Evolutionary conservation across 2,888 invertebrate species (phyloP).

Genomic region (Cryptus viduatorius): DNA sequence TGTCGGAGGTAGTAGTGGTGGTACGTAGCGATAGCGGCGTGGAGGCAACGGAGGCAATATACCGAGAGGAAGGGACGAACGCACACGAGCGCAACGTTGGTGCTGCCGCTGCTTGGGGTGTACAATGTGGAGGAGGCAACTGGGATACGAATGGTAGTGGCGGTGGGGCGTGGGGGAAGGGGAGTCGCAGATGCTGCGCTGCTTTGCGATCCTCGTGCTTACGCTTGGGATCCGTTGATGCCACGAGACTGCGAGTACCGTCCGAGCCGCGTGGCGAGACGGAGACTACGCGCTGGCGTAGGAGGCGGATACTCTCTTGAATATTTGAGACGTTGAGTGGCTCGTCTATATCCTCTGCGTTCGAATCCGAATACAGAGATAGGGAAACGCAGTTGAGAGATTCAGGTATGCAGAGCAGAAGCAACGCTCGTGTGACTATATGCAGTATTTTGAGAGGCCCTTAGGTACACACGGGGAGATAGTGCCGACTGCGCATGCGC

Average conservation of each 20-base stretch:
- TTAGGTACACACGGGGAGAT: conserved; percentile 9
- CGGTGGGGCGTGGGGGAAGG: conserved; percentile 17
- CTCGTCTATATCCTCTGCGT: conserved; percentile 46
- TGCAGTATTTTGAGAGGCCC: conserved; percentile 19
- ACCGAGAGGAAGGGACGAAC: conserved; percentile 56
- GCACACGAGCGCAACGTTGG: conserved; percentile 55
- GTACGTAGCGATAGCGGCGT: conserved; percentile 47
- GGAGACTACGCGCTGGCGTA: background rate
- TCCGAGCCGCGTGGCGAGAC: conserved; percentile 31
- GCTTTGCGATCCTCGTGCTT: conserved; percentile 44
- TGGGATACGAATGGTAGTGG: conserved; percentile 56
- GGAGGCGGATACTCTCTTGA: conserved; percentile 68
- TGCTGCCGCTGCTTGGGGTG: conserved; percentile 46
- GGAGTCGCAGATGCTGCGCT: conserved; percentile 59
- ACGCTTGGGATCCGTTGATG: conserved; percentile 9
- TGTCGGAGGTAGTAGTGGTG: conserved; percentile 30
- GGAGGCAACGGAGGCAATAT: conserved; percentile 65
- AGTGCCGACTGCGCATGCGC: background rate
- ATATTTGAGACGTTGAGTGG: conserved; percentile 76
- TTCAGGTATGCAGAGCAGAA: conserved; percentile 44
- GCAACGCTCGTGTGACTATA: conserved; percentile 13
- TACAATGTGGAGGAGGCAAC: conserved; percentile 53
- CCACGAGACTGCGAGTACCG: conserved; percentile 30
- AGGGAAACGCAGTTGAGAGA: conserved; percentile 22
- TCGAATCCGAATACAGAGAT: conserved; percentile 47